Percentiles rank a stretch among this genome's conserved stretches.
Evolutionary conservation across 2,888 invertebrate genomes (phyloP).

Genomic region (Rhagonycha lutea): DNA sequence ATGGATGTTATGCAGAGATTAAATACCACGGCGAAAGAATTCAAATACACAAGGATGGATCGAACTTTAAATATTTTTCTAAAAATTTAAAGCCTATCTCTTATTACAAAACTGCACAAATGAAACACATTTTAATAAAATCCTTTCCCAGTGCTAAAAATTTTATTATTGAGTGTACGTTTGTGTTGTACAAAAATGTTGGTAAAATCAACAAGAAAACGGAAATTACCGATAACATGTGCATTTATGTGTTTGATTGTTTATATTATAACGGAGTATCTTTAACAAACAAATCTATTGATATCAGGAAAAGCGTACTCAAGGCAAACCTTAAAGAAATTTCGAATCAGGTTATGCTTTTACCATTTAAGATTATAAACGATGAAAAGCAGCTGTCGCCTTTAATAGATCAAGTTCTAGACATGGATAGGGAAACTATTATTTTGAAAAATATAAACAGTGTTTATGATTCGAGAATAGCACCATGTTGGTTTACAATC

Average conservation of each 20-base stretch:
- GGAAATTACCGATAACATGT: slow-evolving; percentile 86
- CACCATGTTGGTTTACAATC: slow-evolving; percentile 93
- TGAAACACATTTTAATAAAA: slow-evolving; percentile 82
- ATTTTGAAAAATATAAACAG: slow-evolving; percentile 85
- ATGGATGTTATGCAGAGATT: slow-evolving; percentile 91
- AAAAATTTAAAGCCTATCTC: slow-evolving; percentile 83
- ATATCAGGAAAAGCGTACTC: slow-evolving; percentile 76
- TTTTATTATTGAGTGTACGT: slow-evolving; percentile 89
- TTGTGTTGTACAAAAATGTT: slow-evolving; percentile 68
- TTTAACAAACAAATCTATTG: slow-evolving; percentile 74
- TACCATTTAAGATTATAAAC: slow-evolving; percentile 78
- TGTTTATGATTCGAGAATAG: slow-evolving; percentile 84
- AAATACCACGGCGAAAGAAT: slow-evolving; percentile 97
- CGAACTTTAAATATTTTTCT: slow-evolving; percentile 86
- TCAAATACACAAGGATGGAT: slow-evolving; percentile 88
- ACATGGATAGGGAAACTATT: slow-evolving; percentile 86
- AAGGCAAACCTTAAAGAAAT: slow-evolving; percentile 82
- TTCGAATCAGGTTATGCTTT: slow-evolving; percentile 82
- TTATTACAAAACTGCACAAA: slow-evolving; percentile 80
- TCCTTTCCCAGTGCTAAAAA: slow-evolving; percentile 89
- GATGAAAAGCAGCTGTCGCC: slow-evolving; percentile 73
- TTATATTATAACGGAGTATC: slow-evolving; percentile 87
- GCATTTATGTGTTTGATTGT: slow-evolving; percentile 93
- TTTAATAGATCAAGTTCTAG: slow-evolving; percentile 85
- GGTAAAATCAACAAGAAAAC: slow-evolving; percentile 82